Evolutionary conservation across 2,113 vertebrate species (phyloP), one percentile per base, ranked within the genome.

Genomic region (Larimichthys crocea): DNA sequence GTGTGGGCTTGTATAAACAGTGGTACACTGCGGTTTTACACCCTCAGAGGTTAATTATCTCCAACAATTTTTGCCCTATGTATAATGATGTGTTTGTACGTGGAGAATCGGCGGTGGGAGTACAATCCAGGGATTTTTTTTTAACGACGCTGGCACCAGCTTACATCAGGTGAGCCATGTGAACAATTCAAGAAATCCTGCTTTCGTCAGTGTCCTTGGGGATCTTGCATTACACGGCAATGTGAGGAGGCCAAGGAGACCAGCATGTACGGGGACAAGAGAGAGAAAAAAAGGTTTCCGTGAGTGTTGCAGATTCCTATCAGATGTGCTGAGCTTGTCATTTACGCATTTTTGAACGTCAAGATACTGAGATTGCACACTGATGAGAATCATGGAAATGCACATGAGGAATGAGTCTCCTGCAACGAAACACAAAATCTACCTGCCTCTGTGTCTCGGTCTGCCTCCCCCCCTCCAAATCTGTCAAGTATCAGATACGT

Each of bases 271-370:
- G n/a, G 40, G n/a, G 24, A 74, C 22, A 26, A 26, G 11, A 69
- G 19, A 42, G 3, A 79, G 29, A 67, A 66, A 52, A 11, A 22
- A 5, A n/a, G 16, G 26, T 86, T 94, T 90, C 89, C 83, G 9
- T 63, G 82, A 82, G 79, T 19, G 7, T n/a, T 89, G 86, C 91
- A 92, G 92, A 94, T 93, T 86, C 44, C 19, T 90, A 93, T 94
- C 92, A 67, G 49, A 70, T 20, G 12, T 83, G 90, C 86, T 84
- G 82, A 93, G 88, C 86, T 91, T 7, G 66, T 73, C 70, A 63
- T 65, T 83, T 89, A 70, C 35, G 49, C 86, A 71, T 80, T 80
- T 84, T 73, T 80, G 73, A 79, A 70, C n/a, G 11, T 81, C 17
- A 17, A 73, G 76, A 84, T 88, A 46, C 67, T 29, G 52, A 64